Percentiles rank a stretch among this genome's conserved stretches.
Conservation (phyloP, 2,113 vertebrate genomes). For the Pelecanus crispus region DNA sequence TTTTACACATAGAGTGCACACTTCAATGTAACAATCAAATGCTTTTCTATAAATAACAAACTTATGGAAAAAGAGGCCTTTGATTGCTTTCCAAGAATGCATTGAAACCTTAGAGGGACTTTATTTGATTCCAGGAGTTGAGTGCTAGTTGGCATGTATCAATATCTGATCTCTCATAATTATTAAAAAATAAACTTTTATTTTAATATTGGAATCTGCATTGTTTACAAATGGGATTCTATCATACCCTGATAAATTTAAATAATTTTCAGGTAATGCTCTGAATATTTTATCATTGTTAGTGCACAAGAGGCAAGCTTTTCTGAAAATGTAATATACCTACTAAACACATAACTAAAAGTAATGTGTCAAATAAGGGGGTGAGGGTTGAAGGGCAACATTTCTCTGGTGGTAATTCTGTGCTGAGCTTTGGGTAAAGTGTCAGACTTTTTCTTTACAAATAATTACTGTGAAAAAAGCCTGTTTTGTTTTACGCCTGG, state of each 20-base stretch:
- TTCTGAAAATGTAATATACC: neutral
- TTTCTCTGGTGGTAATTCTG: neutral
- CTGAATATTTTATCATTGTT: neutral
- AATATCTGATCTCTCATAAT: neutral
- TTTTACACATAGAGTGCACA: constrained; percentile 73
- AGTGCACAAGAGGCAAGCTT: neutral
- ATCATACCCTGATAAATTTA: neutral
- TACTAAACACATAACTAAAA: neutral
- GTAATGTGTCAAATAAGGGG: neutral
- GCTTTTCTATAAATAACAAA: constrained; percentile 76
- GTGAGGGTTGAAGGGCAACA: neutral
- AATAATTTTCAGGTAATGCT: neutral
- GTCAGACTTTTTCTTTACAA: neutral
- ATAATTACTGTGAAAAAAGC: constrained; percentile 19
- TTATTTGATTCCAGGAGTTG: constrained; percentile 15
- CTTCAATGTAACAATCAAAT: constrained; percentile 75
- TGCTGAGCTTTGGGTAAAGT: neutral
- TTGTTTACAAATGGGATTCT: neutral
- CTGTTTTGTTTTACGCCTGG: constrained; percentile 23
- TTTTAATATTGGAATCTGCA: neutral
- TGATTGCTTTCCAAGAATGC: constrained; percentile 74
- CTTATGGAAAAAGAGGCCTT: constrained; percentile 62
- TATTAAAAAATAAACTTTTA: neutral
- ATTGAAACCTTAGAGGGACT: constrained; percentile 52
- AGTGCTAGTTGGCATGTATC: neutral